Evolutionary conservation across 64 coral and sea anemone species (phyloP), one percentile per base, ranked within the genome.

Genomic region (Dendrophyllia cribrosa): DNA sequence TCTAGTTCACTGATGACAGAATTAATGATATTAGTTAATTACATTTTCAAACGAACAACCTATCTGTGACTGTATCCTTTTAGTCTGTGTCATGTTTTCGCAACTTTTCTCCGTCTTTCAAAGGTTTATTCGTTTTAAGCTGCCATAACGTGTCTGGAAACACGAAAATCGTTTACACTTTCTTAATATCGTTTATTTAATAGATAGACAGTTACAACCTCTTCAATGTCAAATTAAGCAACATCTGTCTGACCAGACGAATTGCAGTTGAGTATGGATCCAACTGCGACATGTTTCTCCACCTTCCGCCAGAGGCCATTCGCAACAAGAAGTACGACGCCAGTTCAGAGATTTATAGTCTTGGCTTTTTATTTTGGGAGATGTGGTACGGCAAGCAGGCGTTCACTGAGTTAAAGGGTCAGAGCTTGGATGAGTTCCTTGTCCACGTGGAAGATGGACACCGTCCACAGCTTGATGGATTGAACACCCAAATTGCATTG

Each of bases 301-400:
- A 49, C 46, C 72, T 75, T 51, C 44, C 72, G 16, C 46, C 72
- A 75, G 72, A 75, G 16, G 44, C 72, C 17, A 20, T 75, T 47
- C 72, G 72, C 19, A 75, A 75, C 19, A 88, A 17, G 55, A 52
- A 17, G 4, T 88, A 73, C 68, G 68, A 88, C 46, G 4, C 71
- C 22, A 20, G 20, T 59, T 72, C 86, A 9, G 86, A 88, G 19
- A 77, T 88, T 59, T 88, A 88, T 11, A 62, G 53, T 13, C 60
- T 88, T 15, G 71, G 70, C 0, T 20, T 88, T 23, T 43, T 88
- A 5, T 24, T 88, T 13, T 88, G 86, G 86, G 86, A 88, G 58
- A 75, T 88, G 71, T 88, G 86, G 86, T 88, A 76, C 58, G 71
- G 86, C 43, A 48, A 88, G 46, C 15, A 23, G 15, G 71, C 69